Conservation (phyloP, 2,888 invertebrate species). For the Epinotia ramella region DNA sequence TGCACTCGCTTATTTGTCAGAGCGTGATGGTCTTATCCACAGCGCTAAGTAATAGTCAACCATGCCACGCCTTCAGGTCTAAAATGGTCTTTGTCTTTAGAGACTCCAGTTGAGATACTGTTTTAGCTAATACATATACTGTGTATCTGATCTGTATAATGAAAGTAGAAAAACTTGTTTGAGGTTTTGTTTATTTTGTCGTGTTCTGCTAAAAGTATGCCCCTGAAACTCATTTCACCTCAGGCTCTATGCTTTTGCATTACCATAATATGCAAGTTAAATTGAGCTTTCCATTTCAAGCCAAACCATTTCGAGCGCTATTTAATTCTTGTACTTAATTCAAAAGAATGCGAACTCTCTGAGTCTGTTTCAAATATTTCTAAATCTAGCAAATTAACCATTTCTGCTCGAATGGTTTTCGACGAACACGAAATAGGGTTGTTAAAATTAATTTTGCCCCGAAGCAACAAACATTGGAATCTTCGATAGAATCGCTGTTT, state of each 20-base stretch:
- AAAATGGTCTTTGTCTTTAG: no score
- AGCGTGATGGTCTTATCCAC: no score
- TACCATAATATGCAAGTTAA: conserved; percentile 34
- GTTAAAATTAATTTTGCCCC: conserved; percentile 46
- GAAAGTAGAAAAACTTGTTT: conserved; percentile 3
- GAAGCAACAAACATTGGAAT: conserved; percentile 42
- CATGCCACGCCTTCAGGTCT: no score
- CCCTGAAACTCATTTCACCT: conserved; percentile 20
- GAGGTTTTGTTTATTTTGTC: conserved; percentile 7
- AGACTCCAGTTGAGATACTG: no score
- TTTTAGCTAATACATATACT: background rate
- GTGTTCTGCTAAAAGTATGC: conserved; percentile 2
- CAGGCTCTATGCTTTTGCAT: conserved; percentile 21
- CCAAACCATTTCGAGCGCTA: background rate
- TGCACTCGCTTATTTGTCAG: no score
- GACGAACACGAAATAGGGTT: conserved; percentile 20
- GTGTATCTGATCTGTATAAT: background rate
- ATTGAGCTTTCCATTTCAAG: background rate
- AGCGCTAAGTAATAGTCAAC: no score
- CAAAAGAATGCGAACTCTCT: background rate
- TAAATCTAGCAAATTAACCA: conserved; percentile 19
- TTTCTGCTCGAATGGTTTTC: conserved; percentile 2
- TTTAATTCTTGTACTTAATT: background rate
- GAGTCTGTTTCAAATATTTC: conserved; percentile 3
- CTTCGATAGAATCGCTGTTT: conserved; percentile 56